Evolutionary conservation across 2,888 invertebrate species (phyloP), one percentile per base, ranked within the genome.

Genomic region (Magallana nippona): DNA sequence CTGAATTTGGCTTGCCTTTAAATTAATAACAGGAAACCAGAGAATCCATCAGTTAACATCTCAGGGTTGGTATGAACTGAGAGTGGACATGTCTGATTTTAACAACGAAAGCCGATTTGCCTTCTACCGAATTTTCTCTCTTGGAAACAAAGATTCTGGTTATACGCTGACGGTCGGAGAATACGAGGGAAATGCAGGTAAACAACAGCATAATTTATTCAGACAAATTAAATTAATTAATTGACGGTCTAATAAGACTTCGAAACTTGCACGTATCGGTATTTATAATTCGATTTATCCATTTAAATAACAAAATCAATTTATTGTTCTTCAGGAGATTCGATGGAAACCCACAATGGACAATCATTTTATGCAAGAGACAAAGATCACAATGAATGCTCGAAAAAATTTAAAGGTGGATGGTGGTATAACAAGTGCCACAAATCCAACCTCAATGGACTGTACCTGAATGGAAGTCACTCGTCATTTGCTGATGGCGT

Each of bases 351-450:
- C 17, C 32, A 44, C 44, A 77, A 77, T 77, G 77, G 77, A 77
- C 22, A 22, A 15, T 32, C 27, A 77, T 77, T 77, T 77, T 77
- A 17, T 2, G 44, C 77, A 32, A 15, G 32, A 60, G 60, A 60
- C 15, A 17, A n/a, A 60, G 60, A 60, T n/a, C 10, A 17, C 60
- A 77, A 44, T 55, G 80, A 81, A 13, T 91, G 90, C 82, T 87
- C 90, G 10, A 56, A 78, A 10, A 2, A 15, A 10, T 90, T 81
- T 82, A 89, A 87, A 83, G 90, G 91, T 1, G 90, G 87, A 8
- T 92, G 91, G 90, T 92, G 91, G 92, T 91, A 91, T 85, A 88
- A 86, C 32, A 86, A 82, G 22, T 92, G 92, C 84, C 90, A 91
- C 79, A 79, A 84, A 2, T 86, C 92, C 2, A 92, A 93, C 86